Evolutionary conservation across 2,888 invertebrate species (phyloP), one percentile per base, ranked within the genome.

Genomic region (Agrotis puta): DNA sequence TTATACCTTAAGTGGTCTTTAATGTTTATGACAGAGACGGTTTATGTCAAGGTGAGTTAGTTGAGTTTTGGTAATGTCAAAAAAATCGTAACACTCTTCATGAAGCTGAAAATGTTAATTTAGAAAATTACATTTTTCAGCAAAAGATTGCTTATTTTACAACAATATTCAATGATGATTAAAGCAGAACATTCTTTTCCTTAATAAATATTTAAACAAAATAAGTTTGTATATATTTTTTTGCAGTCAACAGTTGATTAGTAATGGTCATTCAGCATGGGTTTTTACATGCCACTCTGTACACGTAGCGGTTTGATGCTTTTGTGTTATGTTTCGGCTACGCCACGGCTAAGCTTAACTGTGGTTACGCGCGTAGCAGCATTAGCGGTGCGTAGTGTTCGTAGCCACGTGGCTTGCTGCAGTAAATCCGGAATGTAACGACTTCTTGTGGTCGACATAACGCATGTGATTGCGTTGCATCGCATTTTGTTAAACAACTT

Each of bases 301-400:
- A 22, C 14, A 20, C 18, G 27, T 45, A 33, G 50, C 7, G 1
- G 11, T 62, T 54, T 56, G 14, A 43, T 48, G 63, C 11, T 14
- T 50, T 14, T 18, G 48, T 71, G 54, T 53, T 61, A 77, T 71
- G 54, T 53, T 61, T 68, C 27, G 22, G 39, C 39, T 39, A 39
- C 22, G 27, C 27, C 22, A 27, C 16, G 3, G 3, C 14, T 27
- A n/a, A 14, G 48, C 47, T 22, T 43, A 43, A 51, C 13, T 56
- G 16, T 20, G 9, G 16, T 22, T 68, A 24, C 24, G 39, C 11
- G 0, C 24, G 48, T 68, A 39, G 33, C 39, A 51, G 50, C n/a
- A 7, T 51, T 74, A 70, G 77, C 47, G 0, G 18, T 16, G 13
- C 33, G 39, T 33, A 33, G 33, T 9, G 33, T 9, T 33, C 9